Percentiles rank a stretch among this genome's conserved stretches.
Conservation (phyloP, 2,797 vertebrate genomes). For the Acridotheres tristis region DNA sequence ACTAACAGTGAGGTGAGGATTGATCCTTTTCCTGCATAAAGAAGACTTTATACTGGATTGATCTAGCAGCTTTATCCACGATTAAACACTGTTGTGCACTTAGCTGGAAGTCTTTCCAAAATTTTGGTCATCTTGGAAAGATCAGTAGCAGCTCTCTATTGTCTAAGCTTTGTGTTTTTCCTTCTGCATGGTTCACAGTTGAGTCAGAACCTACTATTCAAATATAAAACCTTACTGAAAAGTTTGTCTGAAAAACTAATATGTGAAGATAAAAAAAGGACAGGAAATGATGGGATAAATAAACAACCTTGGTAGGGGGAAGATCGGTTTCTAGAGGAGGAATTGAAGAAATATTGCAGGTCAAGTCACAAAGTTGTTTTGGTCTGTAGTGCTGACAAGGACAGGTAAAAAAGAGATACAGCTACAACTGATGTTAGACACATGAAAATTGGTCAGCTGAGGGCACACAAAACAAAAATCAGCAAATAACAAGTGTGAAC, state of each 20-base stretch:
- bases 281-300: not conserved
- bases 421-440: not conserved
- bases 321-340: not conserved
- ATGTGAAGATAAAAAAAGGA: not conserved
- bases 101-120: not conserved
- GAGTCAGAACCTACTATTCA: not conserved
- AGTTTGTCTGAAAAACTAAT: not conserved
- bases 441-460: not conserved
- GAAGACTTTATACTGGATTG: too few species aligned
- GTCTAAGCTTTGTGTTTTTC: not conserved
- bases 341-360: not conserved
- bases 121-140: not conserved
- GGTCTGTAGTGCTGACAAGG: not conserved
- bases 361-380: not conserved
- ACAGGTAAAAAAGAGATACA: not conserved
- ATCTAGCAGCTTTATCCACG: accelerated
- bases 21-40: too few species aligned
- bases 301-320: not conserved
- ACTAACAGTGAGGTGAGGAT: too few species aligned
- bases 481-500: not conserved
- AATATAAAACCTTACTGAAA: not conserved
- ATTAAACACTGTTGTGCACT: not conserved
- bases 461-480: not conserved
- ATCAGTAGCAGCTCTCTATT: not conserved
- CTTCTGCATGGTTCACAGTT: not conserved